Evolutionary conservation across 1,140 invertebrate genomes (phyloP).

Genomic region (Delia radicum): DNA sequence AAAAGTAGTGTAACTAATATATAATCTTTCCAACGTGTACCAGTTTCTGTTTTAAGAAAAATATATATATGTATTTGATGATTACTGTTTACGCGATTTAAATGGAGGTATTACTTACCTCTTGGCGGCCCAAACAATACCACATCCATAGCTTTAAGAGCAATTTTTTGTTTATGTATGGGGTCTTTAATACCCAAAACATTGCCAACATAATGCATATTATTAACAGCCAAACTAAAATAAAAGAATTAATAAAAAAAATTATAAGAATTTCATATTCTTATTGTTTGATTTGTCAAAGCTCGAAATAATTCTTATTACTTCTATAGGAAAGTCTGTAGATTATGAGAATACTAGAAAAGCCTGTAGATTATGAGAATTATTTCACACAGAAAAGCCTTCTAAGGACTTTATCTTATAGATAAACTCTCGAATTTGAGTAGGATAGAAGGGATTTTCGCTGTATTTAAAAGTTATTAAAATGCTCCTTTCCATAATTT

Average conservation of each 20-base stretch:
- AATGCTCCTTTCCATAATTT: no score
- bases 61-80: not conserved
- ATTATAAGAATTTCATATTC: no score
- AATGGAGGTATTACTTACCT: constrained; percentile 63
- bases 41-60: constrained; percentile 51
- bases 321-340: no score
- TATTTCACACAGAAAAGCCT: no score
- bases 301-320: no score
- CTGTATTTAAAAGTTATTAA: no score
- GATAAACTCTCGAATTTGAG: no score
- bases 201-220: constrained; percentile 82
- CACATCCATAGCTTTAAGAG: constrained; percentile 93
- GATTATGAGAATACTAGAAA: no score
- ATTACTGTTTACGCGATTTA: not conserved
- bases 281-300: no score
- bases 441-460: no score
- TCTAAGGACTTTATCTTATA: no score
- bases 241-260: not conserved
- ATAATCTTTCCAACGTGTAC: constrained; percentile 83
- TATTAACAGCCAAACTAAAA: constrained; percentile 84
- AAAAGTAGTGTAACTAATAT: constrained; percentile 79
- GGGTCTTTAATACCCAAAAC: constrained; percentile 94
- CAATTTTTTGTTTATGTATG: constrained; percentile 95
- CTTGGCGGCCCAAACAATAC: constrained; percentile 96
- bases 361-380: no score